A percentile compares a stretch with the other conserved stretches of the same genome.
phyloP scores from a whole-genome alignment of 2,888 invertebrate species.

The Strigamia crassipes region DNA sequence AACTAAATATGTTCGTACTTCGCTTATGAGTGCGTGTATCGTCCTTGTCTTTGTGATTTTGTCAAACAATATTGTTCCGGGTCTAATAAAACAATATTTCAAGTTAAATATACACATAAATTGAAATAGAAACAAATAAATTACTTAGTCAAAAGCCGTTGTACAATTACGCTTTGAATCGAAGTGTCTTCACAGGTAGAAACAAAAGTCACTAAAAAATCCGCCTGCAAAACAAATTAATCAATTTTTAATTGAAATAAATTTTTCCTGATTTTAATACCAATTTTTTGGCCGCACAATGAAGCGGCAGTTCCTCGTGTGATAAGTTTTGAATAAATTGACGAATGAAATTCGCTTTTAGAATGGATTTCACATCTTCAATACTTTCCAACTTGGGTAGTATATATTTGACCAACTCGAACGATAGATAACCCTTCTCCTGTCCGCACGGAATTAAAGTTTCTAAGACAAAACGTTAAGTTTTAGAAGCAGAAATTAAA shows the following conservation, averaged over 20 bases:
- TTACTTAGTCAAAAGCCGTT: slow-evolving; percentile 65
- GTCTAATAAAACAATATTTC: slow-evolving; percentile 57
- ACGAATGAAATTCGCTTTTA: not conserved
- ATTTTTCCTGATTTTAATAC: no score
- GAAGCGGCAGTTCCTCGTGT: not conserved
- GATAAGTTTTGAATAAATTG: not conserved
- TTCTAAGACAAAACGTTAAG: not conserved
- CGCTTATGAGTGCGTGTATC: not conserved
- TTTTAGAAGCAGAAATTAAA: not conserved
- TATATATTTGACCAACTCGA: not conserved
- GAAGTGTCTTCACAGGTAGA: not conserved
- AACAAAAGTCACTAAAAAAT: not conserved
- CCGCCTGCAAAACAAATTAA: not conserved
- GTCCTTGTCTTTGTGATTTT: slow-evolving; percentile 65
- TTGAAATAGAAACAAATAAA: no score
- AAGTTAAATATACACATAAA: no score
- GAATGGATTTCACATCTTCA: not conserved
- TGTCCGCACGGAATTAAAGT: not conserved
- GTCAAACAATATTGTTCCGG: slow-evolving; percentile 75
- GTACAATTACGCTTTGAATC: slow-evolving; percentile 66
- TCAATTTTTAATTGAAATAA: no score
- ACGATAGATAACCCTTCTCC: not conserved
- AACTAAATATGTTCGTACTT: not conserved
- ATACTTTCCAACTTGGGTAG: not conserved
- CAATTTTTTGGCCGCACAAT: not conserved